Conservation (phyloP, 1,140 invertebrate species). For the Drosophila ercepeae region DNA sequence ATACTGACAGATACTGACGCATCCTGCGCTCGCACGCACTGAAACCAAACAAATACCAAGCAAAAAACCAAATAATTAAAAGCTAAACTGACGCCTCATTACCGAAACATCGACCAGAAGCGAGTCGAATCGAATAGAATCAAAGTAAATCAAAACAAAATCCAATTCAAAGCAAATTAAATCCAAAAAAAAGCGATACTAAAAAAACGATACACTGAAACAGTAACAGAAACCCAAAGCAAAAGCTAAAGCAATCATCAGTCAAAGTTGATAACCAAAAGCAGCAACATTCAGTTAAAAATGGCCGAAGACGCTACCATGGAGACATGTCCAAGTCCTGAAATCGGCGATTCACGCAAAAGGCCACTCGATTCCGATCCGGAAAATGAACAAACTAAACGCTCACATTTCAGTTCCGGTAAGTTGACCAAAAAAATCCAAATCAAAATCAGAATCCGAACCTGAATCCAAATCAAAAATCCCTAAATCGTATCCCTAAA, state of each 20-base stretch:
- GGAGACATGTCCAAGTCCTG: slow-evolving; percentile 90
- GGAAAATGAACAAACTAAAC: slow-evolving; percentile 93
- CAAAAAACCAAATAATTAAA: slow-evolving; percentile 42
- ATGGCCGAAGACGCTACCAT: slow-evolving; percentile 89
- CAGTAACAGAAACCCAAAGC: slow-evolving; percentile 12
- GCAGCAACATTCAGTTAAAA: slow-evolving; percentile 82
- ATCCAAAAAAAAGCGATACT: slow-evolving; percentile 18
- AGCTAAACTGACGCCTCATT: slow-evolving; percentile 61
- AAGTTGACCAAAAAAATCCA: slow-evolving; percentile 80
- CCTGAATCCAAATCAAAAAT: slow-evolving; percentile 37
- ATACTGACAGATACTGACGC: slow-evolving; percentile 39
- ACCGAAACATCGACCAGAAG: slow-evolving; percentile 37
- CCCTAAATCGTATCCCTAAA: slow-evolving; percentile 47
- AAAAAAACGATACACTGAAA: slow-evolving; percentile 24
- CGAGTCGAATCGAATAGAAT: slow-evolving; percentile 22
- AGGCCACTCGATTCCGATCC: slow-evolving; percentile 92
- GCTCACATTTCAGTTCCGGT: slow-evolving; percentile 94
- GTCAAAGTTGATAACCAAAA: slow-evolving; percentile 54
- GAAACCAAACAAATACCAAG: slow-evolving; percentile 40
- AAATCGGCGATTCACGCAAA: slow-evolving; percentile 91
- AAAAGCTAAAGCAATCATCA: slow-evolving; percentile 46
- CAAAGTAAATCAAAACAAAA: slow-evolving; percentile 15
- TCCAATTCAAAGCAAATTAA: slow-evolving; percentile 29
- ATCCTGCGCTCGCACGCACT: slow-evolving; percentile 21
- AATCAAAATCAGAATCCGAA: slow-evolving; percentile 41